phyloP scores from a whole-genome alignment of 2,113 vertebrate species.

The Oncorhynchus masou region DNA sequence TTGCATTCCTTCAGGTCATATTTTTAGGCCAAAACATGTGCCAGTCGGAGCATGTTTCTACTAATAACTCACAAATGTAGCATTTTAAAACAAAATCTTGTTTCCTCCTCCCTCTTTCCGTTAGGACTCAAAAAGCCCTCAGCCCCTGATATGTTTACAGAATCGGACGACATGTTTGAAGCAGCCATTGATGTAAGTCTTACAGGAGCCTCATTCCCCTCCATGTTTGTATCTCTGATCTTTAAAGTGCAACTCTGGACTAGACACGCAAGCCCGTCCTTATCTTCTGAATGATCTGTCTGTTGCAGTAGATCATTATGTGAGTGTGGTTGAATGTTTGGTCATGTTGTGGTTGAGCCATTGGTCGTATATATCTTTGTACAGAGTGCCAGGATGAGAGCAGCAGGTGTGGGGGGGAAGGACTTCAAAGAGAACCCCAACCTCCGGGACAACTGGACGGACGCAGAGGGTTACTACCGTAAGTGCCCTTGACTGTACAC shows the following conservation, averaged over 20 bases:
- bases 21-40: too few species aligned
- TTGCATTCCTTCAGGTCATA: too few species aligned
- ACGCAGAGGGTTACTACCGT: slow-evolving; percentile 98
- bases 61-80: too few species aligned
- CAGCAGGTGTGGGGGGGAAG: slow-evolving; percentile 94
- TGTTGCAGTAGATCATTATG: too few species aligned
- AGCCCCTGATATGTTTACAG: slow-evolving; percentile 98
- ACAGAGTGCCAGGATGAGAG: slow-evolving; percentile 93
- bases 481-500: slow-evolving; percentile 55
- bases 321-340: too few species aligned
- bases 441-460: slow-evolving; percentile 99
- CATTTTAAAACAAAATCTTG: neutral
- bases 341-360: too few species aligned
- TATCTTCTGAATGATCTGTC: too few species aligned
- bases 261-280: too few species aligned
- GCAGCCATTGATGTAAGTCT: slow-evolving; percentile 91
- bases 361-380: neutral
- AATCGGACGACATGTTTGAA: slow-evolving; percentile 98
- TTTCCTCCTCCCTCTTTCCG: slow-evolving; percentile 21
- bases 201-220: neutral
- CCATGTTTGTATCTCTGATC: neutral
- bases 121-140: slow-evolving; percentile 92
- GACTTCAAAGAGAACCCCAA: slow-evolving; percentile 99
- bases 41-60: too few species aligned
- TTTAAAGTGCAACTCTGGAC: too few species aligned